Evolutionary conservation across 1,140 invertebrate genomes (phyloP), one percentile per base, ranked within the genome.

Genomic region (Manduca sexta): DNA sequence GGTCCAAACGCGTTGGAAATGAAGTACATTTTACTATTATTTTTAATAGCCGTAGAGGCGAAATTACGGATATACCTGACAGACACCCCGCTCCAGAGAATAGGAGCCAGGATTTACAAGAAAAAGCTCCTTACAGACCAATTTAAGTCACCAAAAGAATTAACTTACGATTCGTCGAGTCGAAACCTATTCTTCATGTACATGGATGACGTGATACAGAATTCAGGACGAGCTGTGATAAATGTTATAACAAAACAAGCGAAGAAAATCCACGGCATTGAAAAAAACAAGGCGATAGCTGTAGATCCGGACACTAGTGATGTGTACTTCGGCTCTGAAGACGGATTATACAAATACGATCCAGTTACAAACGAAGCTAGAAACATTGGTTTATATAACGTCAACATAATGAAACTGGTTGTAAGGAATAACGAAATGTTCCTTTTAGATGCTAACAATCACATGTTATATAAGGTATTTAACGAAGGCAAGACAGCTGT

Each of bases 131-230:
- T 84, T 2, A 78, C 79, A 1, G 48, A 78, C 21, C 10, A 67
- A 31, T 84, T 56, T 26, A 46, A 60, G 17, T 62, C 67, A 2
- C 69, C 69, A 0, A 84, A 76, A 44, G 81, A 84, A 42, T 37
- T 84, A 21, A 67, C 69, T 0, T 84, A 84, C 51, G 81, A 84
- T 45, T 81, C 79, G 0, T 56, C 69, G 6, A 78, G 61, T 16
- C 67, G 77, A 64, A 80, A 77, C 35, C 52, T 84, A 10, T 84
- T 63, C 40, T 84, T 84, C 49, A 80, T 81, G 74, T 78, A 81
- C 56, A 84, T 84, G 81, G 81, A 84, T 35, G 73, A 75, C 21
- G 16, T 35, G 8, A 49, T 83, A 50, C 73, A 83, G 40, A 82
- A 83, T 43, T 81, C 81, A 6, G 79, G 79, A 45, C 54, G 81